phyloP scores from a whole-genome alignment of 2,797 vertebrate species.

The Loris lydekkerianus region DNA sequence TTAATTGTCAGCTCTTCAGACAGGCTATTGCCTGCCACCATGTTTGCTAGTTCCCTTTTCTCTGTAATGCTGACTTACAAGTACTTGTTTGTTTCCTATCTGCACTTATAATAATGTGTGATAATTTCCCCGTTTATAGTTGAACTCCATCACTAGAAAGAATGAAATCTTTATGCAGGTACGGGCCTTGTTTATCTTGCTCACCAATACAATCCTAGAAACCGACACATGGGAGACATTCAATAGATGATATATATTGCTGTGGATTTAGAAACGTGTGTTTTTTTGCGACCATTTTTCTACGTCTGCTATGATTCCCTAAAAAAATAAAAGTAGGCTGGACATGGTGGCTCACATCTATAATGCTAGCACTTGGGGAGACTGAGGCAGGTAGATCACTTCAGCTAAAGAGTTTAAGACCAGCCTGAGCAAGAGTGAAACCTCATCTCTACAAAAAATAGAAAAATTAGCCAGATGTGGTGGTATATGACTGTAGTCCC shows the following conservation, averaged over 20 bases:
- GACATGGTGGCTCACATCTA: too few species aligned
- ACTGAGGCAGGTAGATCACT: too few species aligned
- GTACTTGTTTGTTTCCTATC: not conserved
- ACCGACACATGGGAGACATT: not conserved
- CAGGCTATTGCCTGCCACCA: not conserved
- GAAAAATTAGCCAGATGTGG: too few species aligned
- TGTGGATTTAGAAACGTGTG: not conserved
- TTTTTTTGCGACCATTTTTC: not conserved
- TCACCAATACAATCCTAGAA: not conserved
- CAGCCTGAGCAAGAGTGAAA: too few species aligned
- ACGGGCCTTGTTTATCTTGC: not conserved
- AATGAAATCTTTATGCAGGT: not conserved
- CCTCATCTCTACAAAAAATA: too few species aligned
- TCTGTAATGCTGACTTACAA: not conserved
- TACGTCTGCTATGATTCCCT: conserved; percentile 3
- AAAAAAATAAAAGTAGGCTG: not conserved
- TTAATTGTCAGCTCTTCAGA: not conserved
- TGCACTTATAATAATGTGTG: not conserved
- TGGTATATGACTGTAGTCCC: too few species aligned
- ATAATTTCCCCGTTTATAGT: not conserved
- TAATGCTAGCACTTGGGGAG: too few species aligned
- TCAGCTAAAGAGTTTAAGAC: too few species aligned
- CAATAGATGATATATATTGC: not conserved
- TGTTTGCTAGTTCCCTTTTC: not conserved
- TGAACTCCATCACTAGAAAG: not conserved